Evolutionary conservation across 2,888 invertebrate genomes (phyloP).

Genomic region (Dermolepida albohirtum): DNA sequence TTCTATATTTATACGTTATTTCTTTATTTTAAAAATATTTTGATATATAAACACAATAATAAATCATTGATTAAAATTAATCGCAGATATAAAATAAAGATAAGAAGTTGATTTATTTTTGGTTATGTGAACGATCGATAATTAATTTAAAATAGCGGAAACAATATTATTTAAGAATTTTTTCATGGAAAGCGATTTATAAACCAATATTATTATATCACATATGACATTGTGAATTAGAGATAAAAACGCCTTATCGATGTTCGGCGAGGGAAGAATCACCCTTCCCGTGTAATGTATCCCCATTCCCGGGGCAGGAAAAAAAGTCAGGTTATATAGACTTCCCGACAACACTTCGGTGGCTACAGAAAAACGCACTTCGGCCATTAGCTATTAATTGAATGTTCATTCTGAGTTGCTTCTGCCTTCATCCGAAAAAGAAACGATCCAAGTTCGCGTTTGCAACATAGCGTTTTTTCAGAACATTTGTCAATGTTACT

Average conservation of each 20-base stretch:
- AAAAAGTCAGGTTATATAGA: slow-evolving; percentile 44
- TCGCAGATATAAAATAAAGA: too few relatives aligned
- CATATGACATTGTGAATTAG: slow-evolving; percentile 3
- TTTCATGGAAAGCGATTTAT: too few relatives aligned
- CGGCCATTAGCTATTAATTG: slow-evolving; percentile 52
- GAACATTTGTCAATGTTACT: slow-evolving; percentile 48
- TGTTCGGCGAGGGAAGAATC: slow-evolving; percentile 24
- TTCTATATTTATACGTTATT: too few relatives aligned
- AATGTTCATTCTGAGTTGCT: slow-evolving; percentile 48
- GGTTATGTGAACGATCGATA: too few relatives aligned
- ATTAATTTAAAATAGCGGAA: too few relatives aligned
- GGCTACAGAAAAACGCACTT: slow-evolving; percentile 52
- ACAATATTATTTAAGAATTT: too few relatives aligned
- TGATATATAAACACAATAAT: too few relatives aligned
- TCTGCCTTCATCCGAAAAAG: slow-evolving; percentile 41
- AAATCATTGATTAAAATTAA: too few relatives aligned
- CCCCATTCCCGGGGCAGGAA: slow-evolving; percentile 22
- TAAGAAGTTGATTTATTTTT: too few relatives aligned
- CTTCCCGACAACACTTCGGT: slow-evolving; percentile 46
- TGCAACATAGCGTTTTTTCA: slow-evolving; percentile 44
- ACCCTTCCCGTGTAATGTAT: slow-evolving; percentile 36
- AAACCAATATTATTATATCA: too few relatives aligned
- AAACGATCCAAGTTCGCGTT: slow-evolving; percentile 41
- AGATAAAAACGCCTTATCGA: slow-evolving; percentile 30
- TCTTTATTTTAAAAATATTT: too few relatives aligned